These are phyloP conservation scores for Hippopotamus amphibius DNA, from an alignment of 2,113 vertebrate genomes.

Conservation along the genomic window DNA sequence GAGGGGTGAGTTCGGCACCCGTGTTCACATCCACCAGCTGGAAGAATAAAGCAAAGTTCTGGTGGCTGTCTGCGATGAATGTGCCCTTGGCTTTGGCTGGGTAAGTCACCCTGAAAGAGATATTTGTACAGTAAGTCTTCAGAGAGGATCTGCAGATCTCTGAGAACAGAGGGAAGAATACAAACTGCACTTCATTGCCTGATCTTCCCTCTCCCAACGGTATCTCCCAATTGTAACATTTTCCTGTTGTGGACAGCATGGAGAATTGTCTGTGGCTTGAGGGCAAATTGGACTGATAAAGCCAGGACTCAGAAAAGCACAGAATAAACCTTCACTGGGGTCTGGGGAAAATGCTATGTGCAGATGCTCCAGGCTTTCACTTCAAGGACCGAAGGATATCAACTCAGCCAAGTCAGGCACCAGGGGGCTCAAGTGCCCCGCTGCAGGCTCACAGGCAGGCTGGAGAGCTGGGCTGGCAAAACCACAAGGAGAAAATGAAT, in stretches of 20 bases:
- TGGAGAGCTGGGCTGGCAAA: background rate
- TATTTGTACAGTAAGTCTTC: background rate
- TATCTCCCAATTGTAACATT: background rate
- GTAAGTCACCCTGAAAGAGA: conserved; percentile 92
- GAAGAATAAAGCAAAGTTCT: conserved; percentile 98
- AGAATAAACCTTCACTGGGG: background rate
- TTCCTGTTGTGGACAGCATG: background rate
- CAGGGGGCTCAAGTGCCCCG: rapidly evolving
- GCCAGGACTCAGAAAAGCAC: background rate
- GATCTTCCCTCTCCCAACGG: background rate
- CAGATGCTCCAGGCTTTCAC: background rate
- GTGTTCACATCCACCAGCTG: conserved; percentile 96
- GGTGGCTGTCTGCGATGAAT: conserved; percentile 97
- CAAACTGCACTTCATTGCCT: background rate
- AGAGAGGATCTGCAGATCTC: background rate
- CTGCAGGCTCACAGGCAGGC: rapidly evolving
- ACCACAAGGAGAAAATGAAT: background rate
- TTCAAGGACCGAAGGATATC: background rate
- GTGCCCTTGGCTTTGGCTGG: conserved; percentile 94
- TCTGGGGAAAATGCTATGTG: background rate
- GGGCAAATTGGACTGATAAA: background rate
- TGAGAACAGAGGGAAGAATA: background rate
- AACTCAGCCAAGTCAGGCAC: background rate
- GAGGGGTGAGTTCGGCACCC: conserved; percentile 95
- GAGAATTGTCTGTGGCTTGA: background rate